Base-by-base conservation (phyloP, 2,888 invertebrate genomes). In the Dryobota labecula region DNA sequence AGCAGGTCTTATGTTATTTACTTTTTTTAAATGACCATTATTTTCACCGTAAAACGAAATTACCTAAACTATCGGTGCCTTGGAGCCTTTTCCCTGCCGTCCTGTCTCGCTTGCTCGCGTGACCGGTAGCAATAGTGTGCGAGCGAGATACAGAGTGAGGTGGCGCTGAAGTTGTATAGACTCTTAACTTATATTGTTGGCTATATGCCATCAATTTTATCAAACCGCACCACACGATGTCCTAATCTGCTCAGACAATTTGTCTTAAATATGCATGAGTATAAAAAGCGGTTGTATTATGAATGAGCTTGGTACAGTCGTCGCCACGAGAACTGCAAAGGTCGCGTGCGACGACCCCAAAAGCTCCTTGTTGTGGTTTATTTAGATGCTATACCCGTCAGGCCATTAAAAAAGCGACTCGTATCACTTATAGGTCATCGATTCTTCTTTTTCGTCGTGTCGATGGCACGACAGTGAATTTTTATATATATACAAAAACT, bases 281-380 rank as follows among this genome's bases (percentile, higher is more conserved):
- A 71, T 66, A 85, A 85, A 80, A 83, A 78, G 66, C 45, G 45
- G 38, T 65, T 79, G 66, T 71, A 67, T 66, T 71, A 85, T 74
- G 69, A 83, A 76, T 70, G 57, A 69, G 73, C 13, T 49, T 11
- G 53, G 70, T 70, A 73, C 67, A 61, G 65, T 49, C 58, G 68
- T 45, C 60, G 77, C 74, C 64, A 72, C 62, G 80, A 73, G 60
- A 70, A 78, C 74, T 80, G 80, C 56, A 51, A 54, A 78, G 83
- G 78, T 80, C 83, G 74, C 75, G 88, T 71, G 65, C 84, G 75
- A 81, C 76, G 84, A 88, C 84, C 89, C 73, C 65, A 13, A 62
- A 18, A 76, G 78, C 73, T 75, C 73, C 78, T 79, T 81, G 77
- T 81, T 84, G 84, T 73, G 87, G 85, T 82, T 83, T 82, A 78